These are phyloP conservation scores for Drosophila dunni DNA, from an alignment of 1,140 invertebrate species.

Conservation along the genomic window DNA sequence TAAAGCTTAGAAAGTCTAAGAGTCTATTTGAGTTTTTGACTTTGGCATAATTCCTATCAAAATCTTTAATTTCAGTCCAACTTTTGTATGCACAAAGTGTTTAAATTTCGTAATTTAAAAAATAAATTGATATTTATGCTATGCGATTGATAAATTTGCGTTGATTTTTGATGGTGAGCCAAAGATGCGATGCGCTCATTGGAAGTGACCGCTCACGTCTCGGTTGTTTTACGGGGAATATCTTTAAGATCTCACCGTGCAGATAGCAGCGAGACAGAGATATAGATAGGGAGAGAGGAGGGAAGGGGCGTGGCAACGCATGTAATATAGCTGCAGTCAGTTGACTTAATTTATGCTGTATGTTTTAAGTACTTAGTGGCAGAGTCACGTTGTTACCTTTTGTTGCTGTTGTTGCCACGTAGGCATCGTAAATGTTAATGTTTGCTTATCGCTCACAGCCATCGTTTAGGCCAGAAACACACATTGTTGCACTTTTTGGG, in stretches of 20 bases:
- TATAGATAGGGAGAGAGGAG: conserved; percentile 18
- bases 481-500: conserved; percentile 44
- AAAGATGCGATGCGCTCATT: conserved; percentile 37
- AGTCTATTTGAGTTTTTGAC: too few relatives aligned
- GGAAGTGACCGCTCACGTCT: conserved; percentile 73
- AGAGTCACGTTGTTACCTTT: conserved; percentile 59
- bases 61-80: neutral
- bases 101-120: conserved; percentile 2
- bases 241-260: conserved; percentile 33
- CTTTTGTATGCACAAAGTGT: conserved; percentile 2
- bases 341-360: conserved; percentile 52
- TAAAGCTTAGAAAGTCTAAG: too few relatives aligned
- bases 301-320: neutral
- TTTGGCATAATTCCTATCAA: too few relatives aligned
- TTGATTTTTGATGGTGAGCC: neutral
- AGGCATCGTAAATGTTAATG: conserved; percentile 59
- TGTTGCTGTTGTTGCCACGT: conserved; percentile 48
- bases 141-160: conserved; percentile 27
- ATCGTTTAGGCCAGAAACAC: conserved; percentile 35
- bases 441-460: conserved; percentile 56
- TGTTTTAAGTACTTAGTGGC: conserved; percentile 27
- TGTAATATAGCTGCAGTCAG: conserved; percentile 40
- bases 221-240: conserved; percentile 41
- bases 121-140: conserved; percentile 12
- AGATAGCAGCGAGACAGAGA: conserved; percentile 17